A percentile compares a stretch with the other conserved stretches of the same genome.
phyloP scores from a whole-genome alignment of 2,113 vertebrate genomes.

The Mirza zaza region DNA sequence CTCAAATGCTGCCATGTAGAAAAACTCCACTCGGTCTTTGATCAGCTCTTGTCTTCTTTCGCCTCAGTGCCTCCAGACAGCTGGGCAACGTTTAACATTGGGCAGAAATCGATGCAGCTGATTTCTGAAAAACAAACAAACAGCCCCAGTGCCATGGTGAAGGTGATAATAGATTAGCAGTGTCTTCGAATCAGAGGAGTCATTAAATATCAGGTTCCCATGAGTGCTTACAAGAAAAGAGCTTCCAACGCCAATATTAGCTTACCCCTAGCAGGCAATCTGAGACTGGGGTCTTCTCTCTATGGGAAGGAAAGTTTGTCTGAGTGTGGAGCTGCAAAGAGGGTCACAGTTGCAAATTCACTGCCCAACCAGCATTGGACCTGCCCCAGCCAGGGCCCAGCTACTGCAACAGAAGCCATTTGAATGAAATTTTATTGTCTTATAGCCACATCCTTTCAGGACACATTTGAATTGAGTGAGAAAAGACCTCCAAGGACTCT shows the following conservation, averaged over 20 bases:
- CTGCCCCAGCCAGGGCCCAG: neutral
- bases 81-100: neutral
- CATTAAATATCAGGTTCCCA: neutral
- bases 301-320: neutral
- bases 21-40: neutral
- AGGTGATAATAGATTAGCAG: slow-evolving; percentile 45
- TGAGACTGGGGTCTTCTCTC: neutral
- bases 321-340: neutral
- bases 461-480: neutral
- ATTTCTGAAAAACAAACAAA: slow-evolving; percentile 61
- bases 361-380: accelerated
- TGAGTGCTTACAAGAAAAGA: neutral
- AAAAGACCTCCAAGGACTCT: neutral
- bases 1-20: neutral
- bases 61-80: neutral
- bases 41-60: neutral
- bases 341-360: neutral
- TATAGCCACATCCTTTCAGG: neutral
- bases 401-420: neutral
- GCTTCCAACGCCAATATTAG: neutral
- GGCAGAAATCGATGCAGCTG: slow-evolving; percentile 39
- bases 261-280: accelerated
- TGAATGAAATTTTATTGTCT: neutral
- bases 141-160: neutral
- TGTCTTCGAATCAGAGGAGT: neutral